Percentiles rank a stretch among this genome's conserved stretches.
Conservation (phyloP, 2,888 invertebrate genomes). For the Scelioninae gen. 1 region DNA sequence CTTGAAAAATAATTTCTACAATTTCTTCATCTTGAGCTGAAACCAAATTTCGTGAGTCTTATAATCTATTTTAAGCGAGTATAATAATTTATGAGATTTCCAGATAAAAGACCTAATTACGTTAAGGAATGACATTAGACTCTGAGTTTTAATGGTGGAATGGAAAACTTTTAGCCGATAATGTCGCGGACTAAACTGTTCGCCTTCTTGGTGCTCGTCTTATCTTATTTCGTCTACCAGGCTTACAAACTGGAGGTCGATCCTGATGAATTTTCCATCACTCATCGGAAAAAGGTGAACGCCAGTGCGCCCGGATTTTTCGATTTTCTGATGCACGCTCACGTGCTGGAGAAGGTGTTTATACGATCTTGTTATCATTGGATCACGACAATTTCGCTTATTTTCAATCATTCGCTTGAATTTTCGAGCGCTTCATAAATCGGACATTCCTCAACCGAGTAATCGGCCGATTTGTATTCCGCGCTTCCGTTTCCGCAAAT, state of each 20-base stretch:
- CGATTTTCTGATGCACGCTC: slow-evolving; percentile 72
- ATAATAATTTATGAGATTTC: too few relatives aligned
- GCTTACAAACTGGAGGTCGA: slow-evolving; percentile 73
- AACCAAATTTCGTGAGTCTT: too few relatives aligned
- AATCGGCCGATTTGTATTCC: slow-evolving; percentile 30
- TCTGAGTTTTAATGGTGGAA: background rate
- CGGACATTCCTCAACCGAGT: background rate
- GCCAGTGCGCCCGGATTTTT: slow-evolving; percentile 71
- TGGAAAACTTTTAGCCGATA: background rate
- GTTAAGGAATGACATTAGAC: background rate
- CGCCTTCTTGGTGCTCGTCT: slow-evolving; percentile 19
- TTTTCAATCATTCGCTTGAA: slow-evolving; percentile 15
- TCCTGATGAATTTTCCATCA: slow-evolving; percentile 71
- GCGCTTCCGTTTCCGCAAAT: slow-evolving; percentile 35
- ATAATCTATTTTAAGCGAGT: too few relatives aligned
- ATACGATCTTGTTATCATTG: slow-evolving; percentile 9
- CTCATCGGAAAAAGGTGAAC: slow-evolving; percentile 71
- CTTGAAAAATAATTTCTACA: too few relatives aligned
- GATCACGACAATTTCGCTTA: slow-evolving; percentile 19
- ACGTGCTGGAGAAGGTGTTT: slow-evolving; percentile 76
- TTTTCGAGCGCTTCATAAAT: background rate
- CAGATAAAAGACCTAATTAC: too few relatives aligned
- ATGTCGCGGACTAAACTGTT: slow-evolving; percentile 42
- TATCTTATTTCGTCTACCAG: slow-evolving; percentile 62
- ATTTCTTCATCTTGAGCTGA: too few relatives aligned